Evolutionary conservation across 2,888 invertebrate species (phyloP).

Genomic region (Apoda limacodes): DNA sequence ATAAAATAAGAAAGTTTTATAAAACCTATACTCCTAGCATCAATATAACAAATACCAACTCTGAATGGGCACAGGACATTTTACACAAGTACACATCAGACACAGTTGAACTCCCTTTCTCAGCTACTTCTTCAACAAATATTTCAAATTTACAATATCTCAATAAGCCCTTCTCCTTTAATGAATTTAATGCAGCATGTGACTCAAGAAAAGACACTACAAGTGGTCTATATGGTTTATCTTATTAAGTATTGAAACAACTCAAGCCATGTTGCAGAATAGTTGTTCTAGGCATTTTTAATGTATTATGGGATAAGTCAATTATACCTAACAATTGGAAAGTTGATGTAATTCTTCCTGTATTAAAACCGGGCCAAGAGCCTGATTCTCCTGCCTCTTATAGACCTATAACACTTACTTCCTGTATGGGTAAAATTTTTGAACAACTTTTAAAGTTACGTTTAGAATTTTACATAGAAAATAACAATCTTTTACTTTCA

Average conservation of each 20-base stretch:
- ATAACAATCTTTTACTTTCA: constrained; percentile 9
- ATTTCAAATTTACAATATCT: too few relatives aligned
- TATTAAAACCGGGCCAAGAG: constrained; percentile 9
- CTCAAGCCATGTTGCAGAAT: not conserved
- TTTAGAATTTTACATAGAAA: constrained; percentile 8
- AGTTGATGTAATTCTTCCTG: constrained; percentile 7
- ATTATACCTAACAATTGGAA: constrained; percentile 8
- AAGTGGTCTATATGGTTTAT: constrained; percentile 5
- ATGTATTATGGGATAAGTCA: constrained; percentile 5
- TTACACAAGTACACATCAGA: too few relatives aligned
- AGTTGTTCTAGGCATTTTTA: constrained; percentile 5
- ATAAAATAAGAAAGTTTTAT: too few relatives aligned
- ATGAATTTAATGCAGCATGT: constrained; percentile 3
- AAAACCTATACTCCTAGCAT: too few relatives aligned
- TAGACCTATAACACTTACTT: constrained; percentile 10
- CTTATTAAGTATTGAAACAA: constrained; percentile 8
- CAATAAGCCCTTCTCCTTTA: constrained; percentile 4
- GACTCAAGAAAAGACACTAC: constrained; percentile 3
- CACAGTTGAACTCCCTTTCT: too few relatives aligned
- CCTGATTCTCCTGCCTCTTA: constrained; percentile 6
- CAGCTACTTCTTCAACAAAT: too few relatives aligned
- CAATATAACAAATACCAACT: too few relatives aligned
- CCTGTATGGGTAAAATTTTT: constrained; percentile 9
- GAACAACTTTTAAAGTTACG: constrained; percentile 10
- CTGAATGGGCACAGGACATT: too few relatives aligned